These are phyloP conservation scores for Corythornis cristatus DNA, from an alignment of 2,113 vertebrate genomes.

Conservation along the genomic window DNA sequence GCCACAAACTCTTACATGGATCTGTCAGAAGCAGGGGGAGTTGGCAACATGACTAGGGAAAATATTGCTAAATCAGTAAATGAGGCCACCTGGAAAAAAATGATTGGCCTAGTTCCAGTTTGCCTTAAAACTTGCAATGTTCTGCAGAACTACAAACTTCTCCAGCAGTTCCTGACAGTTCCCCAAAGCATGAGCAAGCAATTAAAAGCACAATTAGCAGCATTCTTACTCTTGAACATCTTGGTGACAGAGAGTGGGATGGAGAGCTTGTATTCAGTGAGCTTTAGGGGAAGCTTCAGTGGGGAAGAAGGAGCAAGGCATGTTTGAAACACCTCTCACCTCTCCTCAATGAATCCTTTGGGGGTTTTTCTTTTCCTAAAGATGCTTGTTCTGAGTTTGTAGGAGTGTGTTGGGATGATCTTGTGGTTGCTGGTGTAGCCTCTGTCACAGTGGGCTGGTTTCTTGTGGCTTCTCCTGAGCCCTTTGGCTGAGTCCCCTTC, in stretches of 20 bases:
- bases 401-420: background rate
- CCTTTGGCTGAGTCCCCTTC: conserved; percentile 22
- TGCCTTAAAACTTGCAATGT: background rate
- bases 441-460: background rate
- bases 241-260: background rate
- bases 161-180: background rate
- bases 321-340: conserved; percentile 17
- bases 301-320: background rate
- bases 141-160: background rate
- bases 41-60: background rate
- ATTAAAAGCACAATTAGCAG: background rate
- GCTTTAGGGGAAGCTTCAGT: background rate
- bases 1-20: background rate
- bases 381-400: background rate
- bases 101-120: background rate
- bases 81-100: background rate
- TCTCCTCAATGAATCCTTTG: conserved; percentile 33
- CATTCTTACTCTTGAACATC: background rate
- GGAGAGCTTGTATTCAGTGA: background rate
- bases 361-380: conserved; percentile 6
- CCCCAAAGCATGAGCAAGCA: background rate
- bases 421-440: background rate
- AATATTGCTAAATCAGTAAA: background rate
- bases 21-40: background rate
- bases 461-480: background rate